Conservation (phyloP, 37 sponge, comb jelly and placozoan genomes). For the Chondrilla cf. caribensis region DNA sequence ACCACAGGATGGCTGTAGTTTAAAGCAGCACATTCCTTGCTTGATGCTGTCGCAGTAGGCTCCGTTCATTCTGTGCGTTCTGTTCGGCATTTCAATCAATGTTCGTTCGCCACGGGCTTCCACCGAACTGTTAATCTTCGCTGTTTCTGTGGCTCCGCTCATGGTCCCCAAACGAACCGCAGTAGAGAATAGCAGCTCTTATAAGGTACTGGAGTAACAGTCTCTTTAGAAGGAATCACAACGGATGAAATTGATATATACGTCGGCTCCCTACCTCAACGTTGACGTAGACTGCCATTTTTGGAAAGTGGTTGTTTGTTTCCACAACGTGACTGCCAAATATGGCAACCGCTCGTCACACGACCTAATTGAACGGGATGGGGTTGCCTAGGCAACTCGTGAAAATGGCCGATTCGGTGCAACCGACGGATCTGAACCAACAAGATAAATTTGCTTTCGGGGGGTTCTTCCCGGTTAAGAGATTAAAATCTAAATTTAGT, state of each 20-base stretch:
- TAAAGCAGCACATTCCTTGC: slow-evolving; percentile 23
- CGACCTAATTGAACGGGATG: too few species aligned
- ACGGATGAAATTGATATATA: too few species aligned
- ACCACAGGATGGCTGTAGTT: neutral
- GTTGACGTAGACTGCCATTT: slow-evolving; percentile 4
- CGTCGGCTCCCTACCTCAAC: too few species aligned
- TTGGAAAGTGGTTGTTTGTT: slow-evolving; percentile 25
- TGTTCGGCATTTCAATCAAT: slow-evolving; percentile 17
- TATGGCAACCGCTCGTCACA: neutral
- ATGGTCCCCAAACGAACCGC: neutral
- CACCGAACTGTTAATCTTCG: neutral
- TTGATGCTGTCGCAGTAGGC: slow-evolving; percentile 26
- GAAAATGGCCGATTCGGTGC: neutral
- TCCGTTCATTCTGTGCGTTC: slow-evolving; percentile 23
- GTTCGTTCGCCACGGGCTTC: neutral
- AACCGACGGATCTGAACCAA: neutral
- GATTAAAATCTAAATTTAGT: slow-evolving; percentile 1
- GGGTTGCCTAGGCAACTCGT: neutral
- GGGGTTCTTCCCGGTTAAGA: slow-evolving; percentile 15
- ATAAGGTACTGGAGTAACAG: neutral
- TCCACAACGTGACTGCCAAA: neutral
- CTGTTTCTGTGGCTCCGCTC: neutral
- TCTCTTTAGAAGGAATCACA: neutral
- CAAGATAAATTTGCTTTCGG: slow-evolving; percentile 18
- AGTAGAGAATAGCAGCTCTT: too few species aligned